Evolutionary conservation across 2,888 invertebrate genomes (phyloP).

Genomic region (Eupeodes luniger): DNA sequence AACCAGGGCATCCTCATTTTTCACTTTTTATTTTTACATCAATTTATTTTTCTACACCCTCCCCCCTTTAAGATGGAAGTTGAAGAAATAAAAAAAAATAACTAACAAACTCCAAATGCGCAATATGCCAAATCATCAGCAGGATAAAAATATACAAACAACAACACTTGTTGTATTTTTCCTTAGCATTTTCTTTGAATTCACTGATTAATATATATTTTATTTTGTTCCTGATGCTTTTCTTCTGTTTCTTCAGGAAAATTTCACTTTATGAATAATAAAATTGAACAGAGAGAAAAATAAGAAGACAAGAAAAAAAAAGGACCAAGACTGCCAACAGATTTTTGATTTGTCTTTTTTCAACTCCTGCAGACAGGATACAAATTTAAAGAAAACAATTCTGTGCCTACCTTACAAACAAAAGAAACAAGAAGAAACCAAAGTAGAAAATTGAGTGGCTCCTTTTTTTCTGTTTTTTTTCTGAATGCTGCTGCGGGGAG

Average conservation of each 20-base stretch:
- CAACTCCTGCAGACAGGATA: conserved; percentile 42
- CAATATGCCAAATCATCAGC: conserved; percentile 12
- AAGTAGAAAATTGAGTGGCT: conserved; percentile 35
- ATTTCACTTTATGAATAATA: conserved; percentile 49
- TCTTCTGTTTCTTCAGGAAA: conserved; percentile 4
- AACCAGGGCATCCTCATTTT: conserved; percentile 28
- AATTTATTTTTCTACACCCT: neutral
- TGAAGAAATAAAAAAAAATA: conserved; percentile 21
- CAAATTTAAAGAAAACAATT: conserved; percentile 21
- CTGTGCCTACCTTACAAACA: neutral
- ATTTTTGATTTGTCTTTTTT: conserved; percentile 57
- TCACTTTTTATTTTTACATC: conserved; percentile 20
- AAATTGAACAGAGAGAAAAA: conserved; percentile 18
- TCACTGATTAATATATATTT: conserved; percentile 39
- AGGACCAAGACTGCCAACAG: conserved; percentile 24
- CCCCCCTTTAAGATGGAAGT: neutral
- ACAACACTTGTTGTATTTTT: neutral
- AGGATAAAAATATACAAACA: conserved; percentile 9
- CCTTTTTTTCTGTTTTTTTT: neutral
- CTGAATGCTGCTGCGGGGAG: neutral
- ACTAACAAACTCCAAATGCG: conserved; percentile 47
- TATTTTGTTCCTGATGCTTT: neutral
- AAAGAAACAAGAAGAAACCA: neutral
- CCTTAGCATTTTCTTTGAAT: conserved; percentile 21
- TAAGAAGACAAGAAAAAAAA: neutral